These are phyloP conservation scores for Labia minor DNA, from an alignment of 2,888 invertebrate genomes.

Conservation along the genomic window DNA sequence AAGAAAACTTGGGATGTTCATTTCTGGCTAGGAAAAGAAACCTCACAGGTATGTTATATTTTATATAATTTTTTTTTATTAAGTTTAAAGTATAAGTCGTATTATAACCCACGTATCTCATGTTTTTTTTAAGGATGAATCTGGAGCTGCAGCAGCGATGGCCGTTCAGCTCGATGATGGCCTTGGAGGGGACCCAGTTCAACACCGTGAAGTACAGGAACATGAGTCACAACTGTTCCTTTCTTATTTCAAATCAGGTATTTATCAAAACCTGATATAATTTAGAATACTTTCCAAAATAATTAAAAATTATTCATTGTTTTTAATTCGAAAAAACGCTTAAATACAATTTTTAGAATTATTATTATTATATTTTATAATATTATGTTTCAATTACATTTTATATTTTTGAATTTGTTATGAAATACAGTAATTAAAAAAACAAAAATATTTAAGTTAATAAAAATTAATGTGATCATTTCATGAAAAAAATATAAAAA, in stretches of 20 bases:
- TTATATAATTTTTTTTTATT: slow-evolving; percentile 18
- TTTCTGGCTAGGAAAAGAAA: slow-evolving; percentile 77
- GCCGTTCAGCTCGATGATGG: slow-evolving; percentile 76
- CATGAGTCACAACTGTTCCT: slow-evolving; percentile 72
- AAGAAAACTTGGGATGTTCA: slow-evolving; percentile 70
- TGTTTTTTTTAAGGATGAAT: slow-evolving; percentile 45
- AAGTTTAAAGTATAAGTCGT: not conserved
- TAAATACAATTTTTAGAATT: too few relatives aligned
- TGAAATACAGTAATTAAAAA: too few relatives aligned
- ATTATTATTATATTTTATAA: too few relatives aligned
- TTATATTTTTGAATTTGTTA: too few relatives aligned
- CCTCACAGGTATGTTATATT: slow-evolving; percentile 47
- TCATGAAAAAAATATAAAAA: too few relatives aligned
- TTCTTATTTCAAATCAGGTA: slow-evolving; percentile 59
- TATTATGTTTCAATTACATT: too few relatives aligned
- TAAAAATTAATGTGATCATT: too few relatives aligned
- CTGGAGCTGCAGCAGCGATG: slow-evolving; percentile 62
- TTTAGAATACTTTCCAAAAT: too few relatives aligned
- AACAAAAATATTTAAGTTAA: too few relatives aligned
- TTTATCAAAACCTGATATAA: slow-evolving; percentile 25
- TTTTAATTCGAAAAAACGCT: too few relatives aligned
- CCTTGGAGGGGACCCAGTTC: slow-evolving; percentile 70
- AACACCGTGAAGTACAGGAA: slow-evolving; percentile 76
- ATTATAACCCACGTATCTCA: not conserved
- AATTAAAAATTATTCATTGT: too few relatives aligned